Conservation (phyloP, 2,888 invertebrate species). For the Andrena camellia region DNA sequence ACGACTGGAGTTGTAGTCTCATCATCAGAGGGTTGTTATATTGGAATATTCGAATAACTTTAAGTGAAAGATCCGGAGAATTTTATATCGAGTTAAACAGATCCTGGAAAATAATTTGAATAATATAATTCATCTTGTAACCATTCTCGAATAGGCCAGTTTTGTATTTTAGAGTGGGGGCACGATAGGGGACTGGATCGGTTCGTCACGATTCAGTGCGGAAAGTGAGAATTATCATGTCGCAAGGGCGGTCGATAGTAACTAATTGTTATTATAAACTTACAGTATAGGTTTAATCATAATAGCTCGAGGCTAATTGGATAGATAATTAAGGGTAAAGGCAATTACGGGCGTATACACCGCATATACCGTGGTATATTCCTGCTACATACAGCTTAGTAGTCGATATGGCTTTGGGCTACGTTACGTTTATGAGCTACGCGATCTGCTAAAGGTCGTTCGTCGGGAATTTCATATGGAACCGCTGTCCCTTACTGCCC, state of each 20-base stretch:
- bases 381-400: slow-evolving; percentile 78
- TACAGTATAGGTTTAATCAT: slow-evolving; percentile 84
- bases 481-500: not conserved
- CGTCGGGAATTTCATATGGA: slow-evolving; percentile 70
- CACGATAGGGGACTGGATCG: slow-evolving; percentile 23
- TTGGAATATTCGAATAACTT: too few species aligned
- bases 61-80: too few species aligned
- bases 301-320: slow-evolving; percentile 85
- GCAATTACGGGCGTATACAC: slow-evolving; percentile 84
- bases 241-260: slow-evolving; percentile 81
- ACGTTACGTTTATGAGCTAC: slow-evolving; percentile 78
- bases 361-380: slow-evolving; percentile 74
- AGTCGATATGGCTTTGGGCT: slow-evolving; percentile 83
- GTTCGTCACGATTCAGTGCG: slow-evolving; percentile 67
- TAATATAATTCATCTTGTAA: not conserved
- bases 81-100: too few species aligned
- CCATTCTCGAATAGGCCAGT: not conserved
- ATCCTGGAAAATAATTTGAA: not conserved
- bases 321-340: slow-evolving; percentile 85
- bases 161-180: not conserved
- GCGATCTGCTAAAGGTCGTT: slow-evolving; percentile 78
- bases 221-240: slow-evolving; percentile 80
- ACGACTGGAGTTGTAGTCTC: too few species aligned
- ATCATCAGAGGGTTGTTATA: too few species aligned
- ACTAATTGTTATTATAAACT: slow-evolving; percentile 85